Base-by-base conservation (phyloP, 2,888 invertebrate species). In the Euplexia lucipara region DNA sequence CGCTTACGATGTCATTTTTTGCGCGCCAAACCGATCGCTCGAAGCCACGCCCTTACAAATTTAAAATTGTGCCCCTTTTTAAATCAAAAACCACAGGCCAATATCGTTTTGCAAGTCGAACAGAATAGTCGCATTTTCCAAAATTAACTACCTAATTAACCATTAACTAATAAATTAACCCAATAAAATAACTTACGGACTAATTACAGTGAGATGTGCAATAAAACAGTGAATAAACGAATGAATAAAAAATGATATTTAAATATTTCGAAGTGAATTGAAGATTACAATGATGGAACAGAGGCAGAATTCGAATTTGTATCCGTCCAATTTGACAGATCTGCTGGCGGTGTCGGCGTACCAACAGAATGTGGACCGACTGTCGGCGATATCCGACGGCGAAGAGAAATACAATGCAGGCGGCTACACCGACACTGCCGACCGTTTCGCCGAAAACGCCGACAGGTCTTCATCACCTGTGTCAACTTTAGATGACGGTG, bases 1-100 rank as follows among this genome's bases (percentile, higher is more conserved):
- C 92, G 89, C 85, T 89, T 86, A 86, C 87, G 88, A 91, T 94
- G 92, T 94, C 93, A 94, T 94, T 94, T 94, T 94, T 92, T 91
- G 89, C 86, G 34, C 88, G 85, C 88, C 85, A 89, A 91, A 92
- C 91, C 93, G 90, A 94, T 92, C 88, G 87, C 88, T 88, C 82
- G 85, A 85, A 78, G 89, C 93, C 90, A 89, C 93, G 92, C 93
- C 94, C 90, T 73, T 75, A 79, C 84, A 85, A 90, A 89, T 92
- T 93, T 88, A 90, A 93, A 91, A 89, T 88, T 81, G 83, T 67
- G 66, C 75, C 81, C 75, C 73, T 86, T 89, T 89, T 90, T 88
- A 88, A 91, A 91, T 93, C 89, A 89, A 90, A 72, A 91, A 93
- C 93, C 92, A 82, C 90, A 81, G 48, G 59, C 48, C 81, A 90